These are phyloP conservation scores for Torymus texanus DNA, from an alignment of 2,888 invertebrate genomes.

Conservation along the genomic window DNA sequence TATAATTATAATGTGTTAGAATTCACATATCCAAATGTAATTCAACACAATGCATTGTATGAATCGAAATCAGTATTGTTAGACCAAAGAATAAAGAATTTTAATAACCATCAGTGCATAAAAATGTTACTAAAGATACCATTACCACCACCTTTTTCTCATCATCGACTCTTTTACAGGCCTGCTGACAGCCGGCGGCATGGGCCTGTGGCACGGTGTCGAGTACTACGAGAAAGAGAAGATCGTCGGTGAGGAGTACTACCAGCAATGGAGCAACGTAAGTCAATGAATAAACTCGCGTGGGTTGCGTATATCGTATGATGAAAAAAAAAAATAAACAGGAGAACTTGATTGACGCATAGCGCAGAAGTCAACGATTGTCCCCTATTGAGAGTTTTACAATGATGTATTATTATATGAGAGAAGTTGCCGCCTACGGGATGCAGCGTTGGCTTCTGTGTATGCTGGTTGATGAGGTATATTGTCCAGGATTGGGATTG, in stretches of 20 bases:
- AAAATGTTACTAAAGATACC: background rate
- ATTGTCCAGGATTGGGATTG: too few species aligned
- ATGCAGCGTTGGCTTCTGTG: background rate
- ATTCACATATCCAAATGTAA: too few species aligned
- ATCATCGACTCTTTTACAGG: constrained; percentile 76
- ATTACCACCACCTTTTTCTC: background rate
- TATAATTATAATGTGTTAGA: too few species aligned
- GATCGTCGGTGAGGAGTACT: constrained; percentile 93
- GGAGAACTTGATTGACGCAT: constrained; percentile 31
- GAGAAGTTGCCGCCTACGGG: constrained; percentile 15
- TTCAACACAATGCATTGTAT: too few species aligned
- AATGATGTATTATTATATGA: background rate
- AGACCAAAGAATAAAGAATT: too few species aligned
- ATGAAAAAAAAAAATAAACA: constrained; percentile 24
- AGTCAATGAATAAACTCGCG: constrained; percentile 72
- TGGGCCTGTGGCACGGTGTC: constrained; percentile 97
- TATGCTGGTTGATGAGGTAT: too few species aligned
- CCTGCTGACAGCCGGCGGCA: constrained; percentile 92
- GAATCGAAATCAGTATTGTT: too few species aligned
- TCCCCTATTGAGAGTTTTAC: constrained; percentile 14
- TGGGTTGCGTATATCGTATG: constrained; percentile 16
- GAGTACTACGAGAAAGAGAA: constrained; percentile 97
- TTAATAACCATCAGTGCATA: background rate
- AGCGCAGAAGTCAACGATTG: constrained; percentile 42
- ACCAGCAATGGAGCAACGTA: constrained; percentile 94